Evolutionary conservation across 2,888 invertebrate genomes (phyloP).

Genomic region (Calliopum simillimum): DNA sequence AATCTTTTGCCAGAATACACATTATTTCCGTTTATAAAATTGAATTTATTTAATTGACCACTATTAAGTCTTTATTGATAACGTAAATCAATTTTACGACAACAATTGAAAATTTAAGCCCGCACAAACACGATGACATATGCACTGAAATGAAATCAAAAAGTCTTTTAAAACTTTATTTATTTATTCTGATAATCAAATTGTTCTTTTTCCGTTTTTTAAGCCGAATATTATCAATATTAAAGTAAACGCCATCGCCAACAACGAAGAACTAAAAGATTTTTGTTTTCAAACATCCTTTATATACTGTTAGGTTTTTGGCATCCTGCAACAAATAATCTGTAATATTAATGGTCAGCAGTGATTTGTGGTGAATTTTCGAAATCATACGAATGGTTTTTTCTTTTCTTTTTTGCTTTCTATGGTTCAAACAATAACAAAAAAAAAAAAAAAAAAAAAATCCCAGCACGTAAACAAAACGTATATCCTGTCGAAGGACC

Average conservation of each 20-base stretch:
- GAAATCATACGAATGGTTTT: background rate
- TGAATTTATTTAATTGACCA: too few species aligned
- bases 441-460: slow-evolving; percentile 15
- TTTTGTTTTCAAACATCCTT: slow-evolving; percentile 3
- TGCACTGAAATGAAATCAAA: too few species aligned
- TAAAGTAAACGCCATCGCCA: background rate
- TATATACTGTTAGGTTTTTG: background rate
- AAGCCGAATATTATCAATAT: background rate
- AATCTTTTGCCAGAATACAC: too few species aligned
- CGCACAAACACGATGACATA: too few species aligned
- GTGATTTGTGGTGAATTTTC: slow-evolving; percentile 7
- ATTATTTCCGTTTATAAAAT: too few species aligned
- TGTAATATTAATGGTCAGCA: background rate
- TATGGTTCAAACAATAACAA: background rate
- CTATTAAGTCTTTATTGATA: too few species aligned
- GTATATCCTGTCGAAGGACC: slow-evolving; percentile 6
- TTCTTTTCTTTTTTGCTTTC: background rate
- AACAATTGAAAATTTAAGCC: too few species aligned
- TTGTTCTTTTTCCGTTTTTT: background rate
- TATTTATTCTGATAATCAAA: too few species aligned
- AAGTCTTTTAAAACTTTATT: too few species aligned
- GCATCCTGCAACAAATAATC: slow-evolving; percentile 2
- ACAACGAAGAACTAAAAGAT: slow-evolving; percentile 25
- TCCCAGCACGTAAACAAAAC: slow-evolving; percentile 13
- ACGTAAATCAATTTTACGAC: too few species aligned